phyloP scores from a whole-genome alignment of 2,113 vertebrate genomes.

The Otis tarda region DNA sequence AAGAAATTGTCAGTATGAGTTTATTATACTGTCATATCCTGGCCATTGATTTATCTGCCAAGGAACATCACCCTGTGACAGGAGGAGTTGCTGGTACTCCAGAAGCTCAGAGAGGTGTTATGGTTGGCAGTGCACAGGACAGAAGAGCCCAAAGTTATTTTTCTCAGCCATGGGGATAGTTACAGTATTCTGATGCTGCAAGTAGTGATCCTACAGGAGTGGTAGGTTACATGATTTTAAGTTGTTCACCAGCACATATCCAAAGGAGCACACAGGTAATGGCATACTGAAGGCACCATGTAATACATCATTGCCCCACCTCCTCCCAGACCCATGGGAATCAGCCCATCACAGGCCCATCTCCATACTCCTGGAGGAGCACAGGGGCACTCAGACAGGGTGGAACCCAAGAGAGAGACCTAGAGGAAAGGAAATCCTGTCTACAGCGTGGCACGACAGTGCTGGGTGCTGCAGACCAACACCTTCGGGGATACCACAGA shows the following conservation, averaged over 20 bases:
- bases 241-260: not conserved
- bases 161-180: not conserved
- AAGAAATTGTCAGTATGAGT: not conserved
- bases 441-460: rapidly evolving
- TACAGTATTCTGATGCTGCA: not conserved
- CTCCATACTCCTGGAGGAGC: too few relatives aligned
- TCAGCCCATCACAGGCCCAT: not conserved
- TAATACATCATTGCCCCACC: not conserved
- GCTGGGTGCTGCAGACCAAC: not conserved
- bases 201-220: not conserved
- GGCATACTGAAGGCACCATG: not conserved
- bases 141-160: not conserved
- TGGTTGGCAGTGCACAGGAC: not conserved
- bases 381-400: not conserved
- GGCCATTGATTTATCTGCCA: not conserved
- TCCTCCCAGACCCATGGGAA: not conserved
- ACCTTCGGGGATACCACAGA: not conserved
- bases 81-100: not conserved
- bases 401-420: not conserved
- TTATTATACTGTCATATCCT: not conserved
- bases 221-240: not conserved
- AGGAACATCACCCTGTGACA: not conserved
- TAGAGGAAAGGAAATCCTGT: not conserved
- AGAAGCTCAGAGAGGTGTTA: not conserved
- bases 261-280: not conserved